Base-by-base conservation (phyloP, 2,888 invertebrate species). In the Chesias legatella region DNA sequence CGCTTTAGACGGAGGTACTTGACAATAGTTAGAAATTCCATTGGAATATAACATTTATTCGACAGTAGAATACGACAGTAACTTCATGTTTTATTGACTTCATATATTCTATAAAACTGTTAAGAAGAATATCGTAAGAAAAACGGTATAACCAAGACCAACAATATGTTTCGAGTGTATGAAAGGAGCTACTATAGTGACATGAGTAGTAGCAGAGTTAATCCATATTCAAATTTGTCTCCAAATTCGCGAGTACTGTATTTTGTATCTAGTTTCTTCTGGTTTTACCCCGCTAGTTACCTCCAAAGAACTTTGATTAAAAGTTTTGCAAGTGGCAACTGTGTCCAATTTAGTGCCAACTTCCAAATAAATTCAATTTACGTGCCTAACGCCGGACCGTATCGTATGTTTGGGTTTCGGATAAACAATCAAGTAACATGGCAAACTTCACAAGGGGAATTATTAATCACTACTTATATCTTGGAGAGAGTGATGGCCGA, bases 341-440 rank as follows among this genome's bases (percentile, higher is more conserved):
- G 30, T 22, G 22, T 41, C 26, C 30, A 29, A 40, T 40, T 9
- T 11, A 29, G 25, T 24, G 9, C 29, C 29, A 41, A 39, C 35
- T 40, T 7, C 20, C 25, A 22, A 31, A 35, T 33, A 31, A 57
- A 54, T 57, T 50, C 41, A 54, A 54, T 57, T n/a, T 57, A 52
- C 44, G 41, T 47, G 54, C 52, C 50, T 53, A 51, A 58, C 56
- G 55, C 51, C 51, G 48, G 48, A 39, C 43, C 53, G 53, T 56
- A 60, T 60, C 59, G n/a, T 58, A 58, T 60, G 53, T 59, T 53
- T 49, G 53, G 49, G 56, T 56, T 56, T 48, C 39, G 44, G 45
- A 55, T 60, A 52, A 54, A 58, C 58, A 56, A 60, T 59, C 58
- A 59, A 56, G 51, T 53, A 56, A 41, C 43, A 38, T 42, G 32